Percentiles rank a stretch among this genome's conserved stretches.
Evolutionary conservation across 2,113 vertebrate species (phyloP).

Genomic region (Phalacrocorax pelagicus): DNA sequence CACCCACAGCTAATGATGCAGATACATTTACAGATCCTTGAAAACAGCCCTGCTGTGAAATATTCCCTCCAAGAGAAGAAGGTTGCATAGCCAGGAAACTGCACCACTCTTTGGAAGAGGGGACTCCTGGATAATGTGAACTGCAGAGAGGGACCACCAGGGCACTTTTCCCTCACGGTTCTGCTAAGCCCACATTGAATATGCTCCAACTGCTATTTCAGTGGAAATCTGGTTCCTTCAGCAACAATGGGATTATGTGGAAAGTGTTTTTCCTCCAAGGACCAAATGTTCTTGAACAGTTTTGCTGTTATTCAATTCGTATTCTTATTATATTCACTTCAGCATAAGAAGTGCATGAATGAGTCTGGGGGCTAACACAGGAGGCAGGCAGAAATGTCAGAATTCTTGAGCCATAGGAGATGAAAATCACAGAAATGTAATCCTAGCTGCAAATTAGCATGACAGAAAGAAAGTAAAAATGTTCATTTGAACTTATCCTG

Average conservation of each 20-base stretch:
- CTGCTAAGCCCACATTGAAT: background rate
- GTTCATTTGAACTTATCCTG: constrained; percentile 36
- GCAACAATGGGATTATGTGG: background rate
- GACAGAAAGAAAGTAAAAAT: constrained; percentile 25
- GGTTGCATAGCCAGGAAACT: background rate
- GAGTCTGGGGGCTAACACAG: background rate
- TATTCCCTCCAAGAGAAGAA: background rate
- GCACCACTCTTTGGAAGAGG: background rate
- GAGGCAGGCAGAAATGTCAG: constrained; percentile 29
- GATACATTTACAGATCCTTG: background rate
- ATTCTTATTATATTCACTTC: constrained; percentile 7
- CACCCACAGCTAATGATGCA: background rate
- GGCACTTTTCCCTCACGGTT: background rate
- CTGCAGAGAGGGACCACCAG: background rate
- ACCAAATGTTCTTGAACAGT: background rate
- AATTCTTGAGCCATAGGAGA: constrained; percentile 18
- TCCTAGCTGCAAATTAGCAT: constrained; percentile 34
- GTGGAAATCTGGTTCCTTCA: background rate
- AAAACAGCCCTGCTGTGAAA: background rate
- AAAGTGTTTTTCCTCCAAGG: background rate
- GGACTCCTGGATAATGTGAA: background rate
- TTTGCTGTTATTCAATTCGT: constrained; percentile 6
- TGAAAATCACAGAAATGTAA: constrained; percentile 35
- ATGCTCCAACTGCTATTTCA: background rate
- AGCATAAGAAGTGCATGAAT: background rate